Base-by-base conservation (phyloP, 2,797 vertebrate species). In the Ciconia nigra region DNA sequence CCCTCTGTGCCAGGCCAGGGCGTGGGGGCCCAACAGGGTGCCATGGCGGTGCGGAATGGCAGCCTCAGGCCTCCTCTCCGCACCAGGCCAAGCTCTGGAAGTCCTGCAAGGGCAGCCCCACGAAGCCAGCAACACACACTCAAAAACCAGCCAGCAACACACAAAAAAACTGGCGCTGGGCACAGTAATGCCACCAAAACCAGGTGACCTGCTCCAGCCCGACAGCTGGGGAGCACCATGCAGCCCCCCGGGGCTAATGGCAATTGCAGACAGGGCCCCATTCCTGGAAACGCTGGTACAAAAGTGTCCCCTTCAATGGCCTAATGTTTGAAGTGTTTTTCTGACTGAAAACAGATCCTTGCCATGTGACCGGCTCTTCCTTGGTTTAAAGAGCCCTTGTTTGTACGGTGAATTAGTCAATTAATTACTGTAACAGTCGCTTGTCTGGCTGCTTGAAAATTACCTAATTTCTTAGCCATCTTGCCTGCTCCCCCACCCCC, bases 381-480 rank as follows among this genome's bases (percentile, higher is more conserved):
- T 96, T 26, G 79, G 77, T 97, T 98, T 98, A 97, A 98, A 98
- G 90, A 95, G 88, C 94, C 96, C 97, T 97, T 97, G 95, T 98
- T 97, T 97, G 94, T 95, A 95, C 15, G 91, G 72, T 95, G 96
- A 98, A 98, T 97, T 96, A 97, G 97, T 90, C 96, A 97, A 98
- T 98, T 98, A 98, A 98, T 98, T 98, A 98, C 92, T 97, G 92
- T 97, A 98, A 98, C 96, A 98, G 97, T 93, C 46, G 2, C 95
- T 98, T 51, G 71, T 97, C 98, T 96, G 96, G 94, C 89, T 91
- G 93, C 83, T 90, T 89, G 89, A 95, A 90, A 93, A 95, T 81
- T 87, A 93, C 92, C 94, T 83, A 90, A 97, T 95, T 94, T 94
- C 95, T 95, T 65, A 62, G 87, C 95, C 94, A 92, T 58, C 57